Base-by-base conservation (phyloP, 2,113 vertebrate species). In the Eulacestoma nigropectus region DNA sequence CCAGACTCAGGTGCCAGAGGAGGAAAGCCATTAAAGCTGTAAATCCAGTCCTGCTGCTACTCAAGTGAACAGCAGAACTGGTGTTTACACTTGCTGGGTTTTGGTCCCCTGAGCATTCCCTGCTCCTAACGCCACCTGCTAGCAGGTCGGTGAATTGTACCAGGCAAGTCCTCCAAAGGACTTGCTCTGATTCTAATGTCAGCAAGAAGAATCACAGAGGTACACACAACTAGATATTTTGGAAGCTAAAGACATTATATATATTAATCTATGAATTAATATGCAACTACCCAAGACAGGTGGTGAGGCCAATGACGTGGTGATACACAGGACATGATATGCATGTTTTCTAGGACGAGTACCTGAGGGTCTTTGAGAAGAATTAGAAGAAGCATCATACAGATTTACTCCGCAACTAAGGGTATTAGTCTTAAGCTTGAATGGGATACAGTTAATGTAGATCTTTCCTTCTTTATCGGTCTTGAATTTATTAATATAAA, bases 91-190 rank as follows among this genome's bases (percentile, higher is more conserved):
- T 50, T 62, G 9, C 30, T 57, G 23, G 30, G 13, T 20, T 85
- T 85, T 55, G 33, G 19, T 76, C 23, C 46, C 23, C 44, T 26
- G 59, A 69, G 30, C 23, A 67, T 57, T 76, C 42, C 26, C 93
- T 90, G 67, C 75, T 96, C 87, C 21, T 63, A 47, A 95, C 37
- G 63, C 93, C 95, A 93, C 67, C 94, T 96, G 55, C 85, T 94
- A 96, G 90, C 59, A 88, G 75, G 32, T 63, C 22, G 49, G 59
- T 80, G 94, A 96, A 95, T 56, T 92, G 90, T 92, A 83, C 25
- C 50, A 30, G 27, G 37, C 37, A 76, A 62, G 37, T 72, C 30
- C 25, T 76, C 27, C 42, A 62, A 46, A 50, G 15, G 46, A 42
- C 27, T 70, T 27, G 6, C 2, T 62, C 25, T 46, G 26, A 22